Evolutionary conservation across 2,113 vertebrate genomes (phyloP).

Genomic region (Gopherus evgoodei): DNA sequence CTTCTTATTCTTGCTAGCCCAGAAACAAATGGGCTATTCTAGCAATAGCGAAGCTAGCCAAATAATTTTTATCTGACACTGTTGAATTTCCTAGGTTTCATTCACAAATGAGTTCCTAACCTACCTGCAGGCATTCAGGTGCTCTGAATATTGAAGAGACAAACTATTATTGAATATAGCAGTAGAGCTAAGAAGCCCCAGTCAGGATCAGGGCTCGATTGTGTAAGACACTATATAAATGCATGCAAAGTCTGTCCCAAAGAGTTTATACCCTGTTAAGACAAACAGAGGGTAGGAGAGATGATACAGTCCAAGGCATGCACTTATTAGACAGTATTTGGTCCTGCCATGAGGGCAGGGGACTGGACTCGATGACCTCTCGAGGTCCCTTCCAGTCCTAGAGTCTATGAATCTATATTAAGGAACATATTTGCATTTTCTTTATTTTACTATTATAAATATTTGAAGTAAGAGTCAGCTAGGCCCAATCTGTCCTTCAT

Average conservation of each 20-base stretch:
- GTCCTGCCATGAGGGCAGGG: too few relatives aligned
- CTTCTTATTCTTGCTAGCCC: not conserved
- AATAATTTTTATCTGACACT: not conserved
- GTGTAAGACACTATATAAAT: fast-evolving
- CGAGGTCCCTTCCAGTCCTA: too few relatives aligned
- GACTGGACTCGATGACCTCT: too few relatives aligned
- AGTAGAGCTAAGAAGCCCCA: not conserved
- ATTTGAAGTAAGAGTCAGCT: not conserved
- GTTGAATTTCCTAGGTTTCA: not conserved
- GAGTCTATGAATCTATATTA: not conserved
- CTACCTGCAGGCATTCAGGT: not conserved
- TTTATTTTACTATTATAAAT: conserved; percentile 16
- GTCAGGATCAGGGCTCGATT: fast-evolving
- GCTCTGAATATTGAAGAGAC: not conserved
- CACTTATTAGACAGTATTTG: not conserved
- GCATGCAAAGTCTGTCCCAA: not conserved
- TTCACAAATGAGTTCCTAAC: not conserved
- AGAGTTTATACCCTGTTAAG: not conserved
- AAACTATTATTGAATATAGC: not conserved
- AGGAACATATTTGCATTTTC: not conserved
- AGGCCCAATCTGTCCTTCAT: not conserved
- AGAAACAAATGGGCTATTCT: not conserved
- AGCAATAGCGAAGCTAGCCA: not conserved
- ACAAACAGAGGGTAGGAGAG: not conserved
- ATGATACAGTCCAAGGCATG: fast-evolving